Evolutionary conservation across 2,113 vertebrate species (phyloP).

Genomic region (Cebus imitator): DNA sequence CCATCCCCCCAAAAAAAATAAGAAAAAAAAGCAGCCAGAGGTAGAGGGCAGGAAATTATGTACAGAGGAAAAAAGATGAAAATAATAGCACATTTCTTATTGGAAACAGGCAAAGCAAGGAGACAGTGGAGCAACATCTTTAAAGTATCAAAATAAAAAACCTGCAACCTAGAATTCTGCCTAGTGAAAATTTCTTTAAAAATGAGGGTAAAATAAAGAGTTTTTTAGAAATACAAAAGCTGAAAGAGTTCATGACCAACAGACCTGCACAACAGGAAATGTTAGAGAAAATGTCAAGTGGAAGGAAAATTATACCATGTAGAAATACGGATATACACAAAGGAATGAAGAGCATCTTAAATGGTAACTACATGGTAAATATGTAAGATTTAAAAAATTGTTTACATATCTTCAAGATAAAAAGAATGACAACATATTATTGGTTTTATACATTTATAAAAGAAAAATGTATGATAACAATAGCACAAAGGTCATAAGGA

Average conservation of each 20-base stretch:
- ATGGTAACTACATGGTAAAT: background rate
- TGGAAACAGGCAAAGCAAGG: conserved; percentile 3
- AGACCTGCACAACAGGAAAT: background rate
- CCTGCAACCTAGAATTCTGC: background rate
- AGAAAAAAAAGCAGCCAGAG: background rate
- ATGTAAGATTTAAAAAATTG: background rate
- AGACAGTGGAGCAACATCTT: background rate
- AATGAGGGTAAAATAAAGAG: background rate
- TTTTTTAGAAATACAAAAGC: background rate
- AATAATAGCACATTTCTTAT: background rate
- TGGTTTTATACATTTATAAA: background rate
- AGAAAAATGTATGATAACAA: background rate
- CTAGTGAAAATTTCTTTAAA: background rate
- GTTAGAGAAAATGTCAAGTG: background rate
- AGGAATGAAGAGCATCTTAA: background rate
- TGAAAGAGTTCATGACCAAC: background rate
- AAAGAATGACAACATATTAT: background rate
- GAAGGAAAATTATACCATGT: background rate
- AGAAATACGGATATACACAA: background rate
- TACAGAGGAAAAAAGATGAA: background rate
- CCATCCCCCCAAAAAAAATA: background rate
- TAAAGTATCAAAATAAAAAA: background rate
- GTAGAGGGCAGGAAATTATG: background rate
- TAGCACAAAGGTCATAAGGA: background rate
- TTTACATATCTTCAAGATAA: background rate